phyloP scores from a whole-genome alignment of 2,888 invertebrate genomes.

The Athalia circularis region DNA sequence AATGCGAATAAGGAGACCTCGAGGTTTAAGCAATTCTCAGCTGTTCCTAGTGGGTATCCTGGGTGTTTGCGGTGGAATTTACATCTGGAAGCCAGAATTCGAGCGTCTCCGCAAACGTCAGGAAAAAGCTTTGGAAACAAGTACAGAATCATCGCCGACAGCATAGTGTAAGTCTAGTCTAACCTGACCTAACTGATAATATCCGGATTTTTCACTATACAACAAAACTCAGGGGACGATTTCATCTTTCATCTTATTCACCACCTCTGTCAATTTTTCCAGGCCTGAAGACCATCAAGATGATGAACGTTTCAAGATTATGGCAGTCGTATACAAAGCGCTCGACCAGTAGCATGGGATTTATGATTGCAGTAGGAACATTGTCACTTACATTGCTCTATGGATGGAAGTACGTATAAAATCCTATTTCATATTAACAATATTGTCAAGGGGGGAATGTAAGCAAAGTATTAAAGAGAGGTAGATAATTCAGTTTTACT shows the following conservation, averaged over 20 bases:
- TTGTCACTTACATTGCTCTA: background rate
- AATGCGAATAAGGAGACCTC: conserved; percentile 75
- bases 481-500: background rate
- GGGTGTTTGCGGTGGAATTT: conserved; percentile 75
- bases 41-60: conserved; percentile 72
- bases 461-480: background rate
- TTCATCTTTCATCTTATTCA: no score
- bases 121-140: background rate
- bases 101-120: background rate
- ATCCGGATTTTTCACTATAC: no score
- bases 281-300: background rate
- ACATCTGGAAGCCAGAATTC: conserved; percentile 76
- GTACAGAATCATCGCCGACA: background rate
- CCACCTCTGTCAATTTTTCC: no score
- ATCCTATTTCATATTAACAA: no score
- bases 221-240: no score
- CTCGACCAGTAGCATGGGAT: background rate
- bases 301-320: background rate
- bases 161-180: background rate
- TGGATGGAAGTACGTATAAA: conserved; percentile 10
- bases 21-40: conserved; percentile 73
- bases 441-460: no score
- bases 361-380: background rate
- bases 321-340: background rate
- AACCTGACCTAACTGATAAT: background rate